Evolutionary conservation across 2,888 invertebrate species (phyloP), one percentile per base, ranked within the genome.

Genomic region (Metacarcinus magister): DNA sequence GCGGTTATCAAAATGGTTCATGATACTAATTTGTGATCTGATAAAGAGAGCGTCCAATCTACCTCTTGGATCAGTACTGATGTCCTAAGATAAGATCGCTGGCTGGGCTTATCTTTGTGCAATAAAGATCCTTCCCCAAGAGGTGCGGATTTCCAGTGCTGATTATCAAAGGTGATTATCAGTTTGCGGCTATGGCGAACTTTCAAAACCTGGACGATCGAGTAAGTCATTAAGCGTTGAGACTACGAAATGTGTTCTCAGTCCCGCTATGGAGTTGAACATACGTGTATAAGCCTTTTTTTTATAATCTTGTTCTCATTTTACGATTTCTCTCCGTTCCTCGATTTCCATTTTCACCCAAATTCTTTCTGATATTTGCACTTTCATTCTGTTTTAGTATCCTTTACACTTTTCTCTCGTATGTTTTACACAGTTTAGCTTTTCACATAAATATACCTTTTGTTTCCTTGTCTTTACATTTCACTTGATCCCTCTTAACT

Each of bases 391-490:
- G 39, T 32, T 87, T 87, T 28, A 32, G 13, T 87, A 39, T 87
- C 87, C 13, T 23, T 39, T 16, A 54, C 54, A 54, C 8, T 67
- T 67, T 91, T 82, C 5, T 5, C 82, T 82, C 32, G 5, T 32
- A 32, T 28, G 28, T 82, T 8, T 82, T 32, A 16, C 32, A 82
- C 32, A 82, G 82, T 82, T 28, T 82, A 13, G 28, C 82, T 82
- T 67, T 67, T 67, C 54, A 67, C 23, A 23, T 67, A 67, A 67
- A 67, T 13, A 16, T 67, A 2, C 32, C 82, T 82, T 32, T 82
- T 82, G 82, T 82, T 32, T 82, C 32, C 82, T 82, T 82, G 82
- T 82, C 82, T 82, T 82, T 82, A 32, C 82, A 82, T 82, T 82
- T 32, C 82, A 32, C 82, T 82, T 82, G 82, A 32, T 82, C 32